A percentile compares a stretch with the other conserved stretches of the same genome.
These are phyloP conservation scores for Gryllus longicercus DNA, from an alignment of 2,888 invertebrate species.

Conservation along the genomic window DNA sequence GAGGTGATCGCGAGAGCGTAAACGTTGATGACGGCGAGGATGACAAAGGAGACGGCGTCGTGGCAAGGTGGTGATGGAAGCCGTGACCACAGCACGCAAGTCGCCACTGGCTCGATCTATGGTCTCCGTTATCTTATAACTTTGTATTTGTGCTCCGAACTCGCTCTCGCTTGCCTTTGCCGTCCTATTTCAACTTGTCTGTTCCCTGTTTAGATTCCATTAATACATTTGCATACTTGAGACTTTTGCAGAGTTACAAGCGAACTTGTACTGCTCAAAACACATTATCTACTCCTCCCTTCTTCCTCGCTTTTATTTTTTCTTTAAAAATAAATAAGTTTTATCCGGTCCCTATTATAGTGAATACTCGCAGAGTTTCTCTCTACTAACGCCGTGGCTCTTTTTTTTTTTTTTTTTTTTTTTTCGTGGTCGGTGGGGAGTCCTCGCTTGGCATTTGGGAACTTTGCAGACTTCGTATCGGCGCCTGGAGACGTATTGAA, in stretches of 20 bases:
- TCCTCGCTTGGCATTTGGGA: neutral
- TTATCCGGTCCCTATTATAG: neutral
- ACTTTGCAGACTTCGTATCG: neutral
- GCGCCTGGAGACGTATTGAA: neutral
- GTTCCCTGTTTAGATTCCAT: slow-evolving; percentile 17
- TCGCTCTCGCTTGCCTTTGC: neutral
- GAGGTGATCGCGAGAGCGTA: too few relatives aligned
- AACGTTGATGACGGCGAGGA: too few relatives aligned
- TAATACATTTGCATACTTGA: slow-evolving; percentile 17
- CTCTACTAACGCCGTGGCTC: neutral
- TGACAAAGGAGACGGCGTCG: too few relatives aligned
- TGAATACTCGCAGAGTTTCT: neutral
- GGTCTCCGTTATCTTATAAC: slow-evolving; percentile 4
- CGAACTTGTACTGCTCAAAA: slow-evolving; percentile 9
- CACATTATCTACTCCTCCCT: slow-evolving; percentile 11
- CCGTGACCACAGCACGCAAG: too few relatives aligned
- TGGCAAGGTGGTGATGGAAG: too few relatives aligned
- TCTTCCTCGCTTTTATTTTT: neutral
- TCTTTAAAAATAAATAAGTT: slow-evolving; percentile 1
- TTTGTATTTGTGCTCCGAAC: slow-evolving; percentile 5
- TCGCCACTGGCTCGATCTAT: neutral
- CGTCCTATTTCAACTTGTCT: slow-evolving; percentile 5
- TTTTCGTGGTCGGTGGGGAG: neutral
- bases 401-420: neutral
- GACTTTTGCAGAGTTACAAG: slow-evolving; percentile 9